Conservation (phyloP, 30 jellyfish, hydroid and myxozoan species). For the Aurelia sp. region DNA sequence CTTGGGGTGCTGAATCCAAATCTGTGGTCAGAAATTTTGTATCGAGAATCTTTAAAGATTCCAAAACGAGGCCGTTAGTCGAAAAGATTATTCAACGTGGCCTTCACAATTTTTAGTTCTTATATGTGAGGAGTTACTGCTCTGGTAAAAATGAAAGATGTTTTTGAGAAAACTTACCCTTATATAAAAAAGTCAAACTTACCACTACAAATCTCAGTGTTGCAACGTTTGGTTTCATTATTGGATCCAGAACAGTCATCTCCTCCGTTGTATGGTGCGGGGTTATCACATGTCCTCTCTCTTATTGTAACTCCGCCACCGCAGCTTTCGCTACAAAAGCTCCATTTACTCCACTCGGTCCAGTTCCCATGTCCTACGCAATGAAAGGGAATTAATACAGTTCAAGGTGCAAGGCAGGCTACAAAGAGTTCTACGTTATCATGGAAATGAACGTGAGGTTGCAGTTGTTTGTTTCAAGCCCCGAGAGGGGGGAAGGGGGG, state of each 20-base stretch:
- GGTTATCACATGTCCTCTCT: slow-evolving; percentile 54
- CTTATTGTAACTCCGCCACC: slow-evolving; percentile 50
- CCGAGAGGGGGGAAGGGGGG: no score
- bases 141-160: no score
- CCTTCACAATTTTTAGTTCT: no score
- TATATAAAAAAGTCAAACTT: not conserved
- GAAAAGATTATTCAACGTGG: no score
- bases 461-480: no score
- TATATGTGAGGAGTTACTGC: no score
- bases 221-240: slow-evolving; percentile 26
- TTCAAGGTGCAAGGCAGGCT: not conserved
- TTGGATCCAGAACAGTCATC: slow-evolving; percentile 37
- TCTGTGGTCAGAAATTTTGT: no score
- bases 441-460: not conserved
- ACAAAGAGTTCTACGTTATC: not conserved
- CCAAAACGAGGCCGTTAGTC: no score
- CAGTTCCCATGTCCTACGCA: slow-evolving; percentile 70
- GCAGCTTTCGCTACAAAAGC: slow-evolving; percentile 68
- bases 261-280: slow-evolving; percentile 74
- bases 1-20: no score
- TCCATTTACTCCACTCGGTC: slow-evolving; percentile 67
- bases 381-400: not conserved
- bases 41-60: no score
- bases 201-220: slow-evolving; percentile 59
- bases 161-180: no score